Base-by-base conservation (phyloP, 1,140 invertebrate genomes). In the Adoxophyes honmai region DNA sequence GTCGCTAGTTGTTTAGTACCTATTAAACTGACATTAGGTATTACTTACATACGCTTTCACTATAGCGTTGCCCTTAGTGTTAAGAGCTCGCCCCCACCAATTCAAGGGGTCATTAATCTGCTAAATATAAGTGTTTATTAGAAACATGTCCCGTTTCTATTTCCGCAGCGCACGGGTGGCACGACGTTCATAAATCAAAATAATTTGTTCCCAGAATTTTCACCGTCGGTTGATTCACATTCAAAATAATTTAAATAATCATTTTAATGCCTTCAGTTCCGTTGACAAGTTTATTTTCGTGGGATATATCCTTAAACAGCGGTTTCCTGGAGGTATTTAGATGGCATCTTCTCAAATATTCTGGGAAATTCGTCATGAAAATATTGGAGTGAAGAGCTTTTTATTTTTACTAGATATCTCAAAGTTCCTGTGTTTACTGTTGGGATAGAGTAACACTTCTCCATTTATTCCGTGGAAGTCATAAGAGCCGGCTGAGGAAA, bases 121-220 rank as follows among this genome's bases (percentile, higher is more conserved):
- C 42, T 48, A 48, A 48, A 48, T 28, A 48, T 48, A 48, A 48
- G 42, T 48, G 11, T 48, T 48, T 48, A 48, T 48, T 13, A 48
- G 21, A 11, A 48, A 18, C 42, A 48, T 48, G 42, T 48, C 42
- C 18, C 21, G 21, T 28, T 28, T 80, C 81, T 86, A 86, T 84
- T 82, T 80, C 62, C 39, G 79, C 67, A 13, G 35, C 79, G 62
- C 66, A 73, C 84, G 83, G 83, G 83, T 85, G 83, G 83, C 70
- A 52, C 64, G 59, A 35, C 58, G 34, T 61, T 28, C 55, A 70
- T 85, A 86, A 85, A 86, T 86, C 81, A 86, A 75, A 73, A 70
- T 70, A 80, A 81, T 83, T 81, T 78, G 80, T 80, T 86, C 75
- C 73, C 66, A 75, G 78, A 78, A 82, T 59, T 76, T 78, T 75